Percentiles rank a stretch among this genome's conserved stretches.
Evolutionary conservation across 2,888 invertebrate species (phyloP).

Genomic region (Shargacucullia verbasci): DNA sequence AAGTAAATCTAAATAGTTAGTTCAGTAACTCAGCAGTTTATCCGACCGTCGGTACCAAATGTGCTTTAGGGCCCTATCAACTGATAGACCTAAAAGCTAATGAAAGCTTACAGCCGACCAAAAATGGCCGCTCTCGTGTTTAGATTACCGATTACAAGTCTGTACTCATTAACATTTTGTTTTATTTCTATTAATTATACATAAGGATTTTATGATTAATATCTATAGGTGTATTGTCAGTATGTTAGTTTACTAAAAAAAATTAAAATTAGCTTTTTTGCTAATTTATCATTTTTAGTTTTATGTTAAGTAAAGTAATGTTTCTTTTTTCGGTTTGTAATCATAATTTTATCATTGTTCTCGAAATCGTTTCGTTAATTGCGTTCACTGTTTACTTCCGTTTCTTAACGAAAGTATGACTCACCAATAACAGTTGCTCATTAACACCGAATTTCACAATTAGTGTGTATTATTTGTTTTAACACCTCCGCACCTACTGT

Average conservation of each 20-base stretch:
- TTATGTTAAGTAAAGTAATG: too few relatives aligned
- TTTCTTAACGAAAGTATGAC: slow-evolving; percentile 29
- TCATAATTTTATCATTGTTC: too few relatives aligned
- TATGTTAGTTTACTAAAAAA: too few relatives aligned
- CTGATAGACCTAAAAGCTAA: slow-evolving; percentile 30
- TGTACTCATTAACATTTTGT: slow-evolving; percentile 24
- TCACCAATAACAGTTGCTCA: slow-evolving; percentile 41
- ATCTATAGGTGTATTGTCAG: background rate
- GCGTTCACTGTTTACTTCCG: slow-evolving; percentile 1
- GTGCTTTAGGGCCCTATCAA: slow-evolving; percentile 4
- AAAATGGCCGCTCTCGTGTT: slow-evolving; percentile 26
- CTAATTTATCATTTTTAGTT: background rate
- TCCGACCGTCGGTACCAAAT: slow-evolving; percentile 7
- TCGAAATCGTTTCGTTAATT: too few relatives aligned
- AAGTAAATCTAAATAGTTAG: background rate
- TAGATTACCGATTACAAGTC: background rate
- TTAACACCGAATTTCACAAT: slow-evolving; percentile 44
- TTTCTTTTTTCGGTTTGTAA: too few relatives aligned
- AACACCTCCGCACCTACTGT: slow-evolving; percentile 22
- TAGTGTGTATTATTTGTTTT: slow-evolving; percentile 41
- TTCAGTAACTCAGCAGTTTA: slow-evolving; percentile 2
- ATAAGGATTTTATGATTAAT: slow-evolving; percentile 14
- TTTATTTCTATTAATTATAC: too few relatives aligned
- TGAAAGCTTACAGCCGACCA: slow-evolving; percentile 34
- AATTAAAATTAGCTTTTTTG: too few relatives aligned